Conservation (phyloP, 2,113 vertebrate species). For the Phalacrocorax brasilianus region DNA sequence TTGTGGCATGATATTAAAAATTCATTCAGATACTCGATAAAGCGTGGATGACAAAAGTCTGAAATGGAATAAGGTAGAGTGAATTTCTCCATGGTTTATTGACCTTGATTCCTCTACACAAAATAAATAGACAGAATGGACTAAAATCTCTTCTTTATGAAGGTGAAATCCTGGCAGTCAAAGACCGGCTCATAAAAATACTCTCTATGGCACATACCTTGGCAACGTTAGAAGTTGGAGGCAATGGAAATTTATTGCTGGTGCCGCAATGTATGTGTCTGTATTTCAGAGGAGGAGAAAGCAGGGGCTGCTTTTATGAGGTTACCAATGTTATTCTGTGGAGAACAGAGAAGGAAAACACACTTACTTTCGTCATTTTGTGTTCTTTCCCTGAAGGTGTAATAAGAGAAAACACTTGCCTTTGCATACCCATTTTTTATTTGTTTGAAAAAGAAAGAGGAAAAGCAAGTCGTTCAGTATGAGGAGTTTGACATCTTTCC, state of each 20-base stretch:
- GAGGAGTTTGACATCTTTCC: constrained; percentile 31
- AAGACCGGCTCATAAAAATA: constrained; percentile 71
- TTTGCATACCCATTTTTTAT: constrained; percentile 31
- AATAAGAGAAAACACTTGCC: constrained; percentile 43
- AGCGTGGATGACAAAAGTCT: constrained; percentile 77
- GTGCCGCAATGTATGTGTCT: constrained; percentile 5
- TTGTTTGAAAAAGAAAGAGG: constrained; percentile 49
- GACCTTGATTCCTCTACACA: constrained; percentile 78
- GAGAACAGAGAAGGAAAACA: constrained; percentile 48
- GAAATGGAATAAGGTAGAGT: constrained; percentile 72
- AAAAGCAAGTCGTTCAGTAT: background rate
- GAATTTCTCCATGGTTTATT: constrained; percentile 79
- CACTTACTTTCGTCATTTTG: background rate
- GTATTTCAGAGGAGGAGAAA: constrained; percentile 56
- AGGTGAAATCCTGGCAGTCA: constrained; percentile 73
- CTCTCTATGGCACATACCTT: constrained; percentile 64
- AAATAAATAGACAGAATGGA: constrained; percentile 78
- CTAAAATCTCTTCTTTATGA: constrained; percentile 79
- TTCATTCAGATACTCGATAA: constrained; percentile 78
- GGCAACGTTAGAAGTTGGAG: constrained; percentile 47
- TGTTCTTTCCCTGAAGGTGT: constrained; percentile 30
- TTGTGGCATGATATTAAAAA: constrained; percentile 80
- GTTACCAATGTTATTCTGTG: constrained; percentile 37
- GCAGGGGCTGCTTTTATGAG: constrained; percentile 58
- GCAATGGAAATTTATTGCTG: constrained; percentile 66